Conservation (phyloP, 30 jellyfish, hydroid and myxozoan genomes). For the Clytia hemisphaerica region DNA sequence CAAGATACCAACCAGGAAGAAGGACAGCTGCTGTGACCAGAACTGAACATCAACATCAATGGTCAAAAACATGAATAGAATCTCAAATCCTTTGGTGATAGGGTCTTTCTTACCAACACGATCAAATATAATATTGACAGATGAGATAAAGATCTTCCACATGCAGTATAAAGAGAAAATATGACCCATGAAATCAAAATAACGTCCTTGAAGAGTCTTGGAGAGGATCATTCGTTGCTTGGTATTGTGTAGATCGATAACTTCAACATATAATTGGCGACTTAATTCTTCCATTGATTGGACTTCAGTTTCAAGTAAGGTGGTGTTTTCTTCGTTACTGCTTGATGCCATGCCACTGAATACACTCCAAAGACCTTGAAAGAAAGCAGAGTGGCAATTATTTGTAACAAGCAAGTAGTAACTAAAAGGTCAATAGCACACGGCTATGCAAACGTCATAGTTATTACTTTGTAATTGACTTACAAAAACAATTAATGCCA, state of each 20-base stretch:
- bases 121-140: constrained; percentile 87
- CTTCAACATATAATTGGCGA: constrained; percentile 73
- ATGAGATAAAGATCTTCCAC: constrained; percentile 92
- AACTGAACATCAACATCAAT: constrained; percentile 83
- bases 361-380: constrained; percentile 82
- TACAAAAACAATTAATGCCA: too few species aligned
- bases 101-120: constrained; percentile 97
- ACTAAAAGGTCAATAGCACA: too few species aligned
- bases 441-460: too few species aligned
- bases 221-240: constrained; percentile 77
- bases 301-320: constrained; percentile 47
- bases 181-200: constrained; percentile 83
- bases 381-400: not conserved
- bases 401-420: too few species aligned
- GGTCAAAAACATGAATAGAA: constrained; percentile 65
- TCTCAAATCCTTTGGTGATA: constrained; percentile 81
- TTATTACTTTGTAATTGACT: too few species aligned
- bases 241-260: constrained; percentile 77
- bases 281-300: constrained; percentile 72
- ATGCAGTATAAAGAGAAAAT: constrained; percentile 83
- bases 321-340: constrained; percentile 54
- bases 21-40: constrained; percentile 93
- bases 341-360: constrained; percentile 66
- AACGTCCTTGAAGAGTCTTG: constrained; percentile 82
- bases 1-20: constrained; percentile 84